Evolutionary conservation across 2,113 vertebrate genomes (phyloP), one percentile per base, ranked within the genome.

Genomic region (Anhinga anhinga): DNA sequence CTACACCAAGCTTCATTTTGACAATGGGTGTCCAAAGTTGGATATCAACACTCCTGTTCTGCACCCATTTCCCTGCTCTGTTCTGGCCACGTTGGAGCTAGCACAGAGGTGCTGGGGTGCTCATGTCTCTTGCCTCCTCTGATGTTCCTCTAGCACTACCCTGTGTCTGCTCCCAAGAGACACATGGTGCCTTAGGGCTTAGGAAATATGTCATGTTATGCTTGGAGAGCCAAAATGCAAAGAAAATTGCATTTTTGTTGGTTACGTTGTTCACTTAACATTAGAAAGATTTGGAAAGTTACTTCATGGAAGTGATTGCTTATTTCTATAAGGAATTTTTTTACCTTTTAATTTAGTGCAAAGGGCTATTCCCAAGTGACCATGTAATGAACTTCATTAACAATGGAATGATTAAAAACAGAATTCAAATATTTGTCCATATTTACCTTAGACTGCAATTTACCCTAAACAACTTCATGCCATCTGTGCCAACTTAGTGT

Each of bases 11-110:
- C 13, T 84, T 50, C 25, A 9, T 59, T 66, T 84, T 92, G 55
- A 7, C 20, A 40, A 42, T 3, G 11, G 15, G 6, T 77, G 36
- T 27, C 40, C 45, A 19, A 38, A 29, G 1, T 4, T 49, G 9
- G 8, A 1, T 73, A 14, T 34, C 22, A 30, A 2, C 8, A 4
- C 36, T 80, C 27, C 32, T 61, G n/a, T 36, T 58, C 27, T 40
- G 22, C 8, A 26, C 12, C 19, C 11, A 11, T 53, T 86, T 44
- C 36, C 20, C 25, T 76, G 30, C 56, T 78, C 79, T 2, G 2
- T 29, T 67, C 20, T 94, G 52, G 30, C 44, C 19, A 0, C 0
- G 0, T 1, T 66, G 61, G 45, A 82, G 17, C 7, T 40, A 36
- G 7, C 9, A 7, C 25, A 38, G 56, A n/a, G 21, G 13, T 47